Evolutionary conservation across 2,888 invertebrate species (phyloP), one percentile per base, ranked within the genome.

Genomic region (Lomographa bimaculata): DNA sequence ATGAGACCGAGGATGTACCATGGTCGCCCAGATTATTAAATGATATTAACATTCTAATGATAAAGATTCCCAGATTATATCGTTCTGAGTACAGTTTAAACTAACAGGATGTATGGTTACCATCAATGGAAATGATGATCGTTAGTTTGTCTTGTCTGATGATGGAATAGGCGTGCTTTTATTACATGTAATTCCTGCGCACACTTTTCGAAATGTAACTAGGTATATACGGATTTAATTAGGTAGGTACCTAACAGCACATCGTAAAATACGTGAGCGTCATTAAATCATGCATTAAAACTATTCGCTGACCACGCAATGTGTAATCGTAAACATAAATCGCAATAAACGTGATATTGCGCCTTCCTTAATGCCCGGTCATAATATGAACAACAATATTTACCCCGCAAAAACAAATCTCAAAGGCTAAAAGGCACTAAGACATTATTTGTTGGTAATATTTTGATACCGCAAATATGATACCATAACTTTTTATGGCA

Each of bases 401-500:
- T 53, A 37, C 45, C 53, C 46, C 47, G 50, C 57, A 57, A 60
- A 52, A 64, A 60, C 60, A 59, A 64, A 62, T 61, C 57, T 53
- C 38, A 51, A 54, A 57, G 46, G 54, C 57, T 55, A 60, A 46
- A 64, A 54, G 56, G 54, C 54, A 56, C 50, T 47, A 51, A 60
- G 50, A 52, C 55, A 67, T 72, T 71, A 79, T 78, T 76, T 73
- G 70, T 77, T 63, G 63, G 64, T 75, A 69, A 79, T 78, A 81
- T 76, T 82, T 76, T 80, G 74, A 73, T 73, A 66, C 72, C 68
- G 60, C 76, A 75, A 79, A 77, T 71, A 76, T 75, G 72, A 77
- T 69, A 72, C 75, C 74, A 71, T 85, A 81, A 82, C 81, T 79
- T 85, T 86, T 86, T 86, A 85, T 78, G 77, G 68, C 68, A 64